These are phyloP conservation scores for Brachypterus glaber DNA, from an alignment of 2,888 invertebrate genomes.

Conservation along the genomic window DNA sequence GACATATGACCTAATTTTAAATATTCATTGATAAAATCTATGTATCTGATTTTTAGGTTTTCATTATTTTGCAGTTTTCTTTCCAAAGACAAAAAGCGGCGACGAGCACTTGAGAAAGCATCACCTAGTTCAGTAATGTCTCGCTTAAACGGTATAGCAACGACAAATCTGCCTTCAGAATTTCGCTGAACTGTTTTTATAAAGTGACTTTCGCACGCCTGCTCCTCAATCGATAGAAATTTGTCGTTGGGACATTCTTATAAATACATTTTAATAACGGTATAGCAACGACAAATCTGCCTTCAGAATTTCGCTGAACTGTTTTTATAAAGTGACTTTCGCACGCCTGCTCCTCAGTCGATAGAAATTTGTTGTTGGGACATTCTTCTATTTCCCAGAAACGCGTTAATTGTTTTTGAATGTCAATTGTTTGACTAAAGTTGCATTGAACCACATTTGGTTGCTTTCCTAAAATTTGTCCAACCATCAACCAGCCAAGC, in stretches of 20 bases:
- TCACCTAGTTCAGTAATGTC: too few relatives aligned
- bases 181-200: neutral
- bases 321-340: slow-evolving; percentile 13
- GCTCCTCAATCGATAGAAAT: slow-evolving; percentile 9
- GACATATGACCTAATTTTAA: slow-evolving; percentile 5
- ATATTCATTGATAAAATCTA: slow-evolving; percentile 9
- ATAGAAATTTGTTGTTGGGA: neutral
- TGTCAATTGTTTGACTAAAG: too few relatives aligned
- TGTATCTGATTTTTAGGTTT: too few relatives aligned
- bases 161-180: slow-evolving; percentile 6
- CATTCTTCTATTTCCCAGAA: slow-evolving; percentile 1
- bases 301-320: neutral
- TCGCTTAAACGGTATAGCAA: too few relatives aligned
- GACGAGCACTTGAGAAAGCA: too few relatives aligned
- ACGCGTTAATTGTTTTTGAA: slow-evolving; percentile 1
- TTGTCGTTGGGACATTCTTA: neutral
- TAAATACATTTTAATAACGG: too few relatives aligned
- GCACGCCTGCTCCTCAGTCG: slow-evolving; percentile 13
- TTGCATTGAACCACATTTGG: too few relatives aligned
- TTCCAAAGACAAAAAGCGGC: too few relatives aligned
- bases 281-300: slow-evolving; percentile 6
- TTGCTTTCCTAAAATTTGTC: too few relatives aligned
- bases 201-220: slow-evolving; percentile 15
- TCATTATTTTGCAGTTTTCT: too few relatives aligned
- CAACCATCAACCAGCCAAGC: too few relatives aligned